Evolutionary conservation across 2,888 invertebrate genomes (phyloP).

Genomic region (Polyploca ridens): DNA sequence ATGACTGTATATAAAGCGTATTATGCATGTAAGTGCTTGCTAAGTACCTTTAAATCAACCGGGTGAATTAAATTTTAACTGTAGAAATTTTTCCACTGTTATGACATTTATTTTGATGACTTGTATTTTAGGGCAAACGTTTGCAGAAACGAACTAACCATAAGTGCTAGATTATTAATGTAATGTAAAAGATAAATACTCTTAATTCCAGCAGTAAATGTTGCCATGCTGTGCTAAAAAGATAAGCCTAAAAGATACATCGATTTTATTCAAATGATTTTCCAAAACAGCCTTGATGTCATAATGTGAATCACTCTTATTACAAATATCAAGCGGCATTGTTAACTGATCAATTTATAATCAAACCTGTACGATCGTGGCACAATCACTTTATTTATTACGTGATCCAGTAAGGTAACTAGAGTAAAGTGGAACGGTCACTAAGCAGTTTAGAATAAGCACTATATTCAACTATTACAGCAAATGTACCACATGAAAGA

Average conservation of each 20-base stretch:
- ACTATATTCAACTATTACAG: no score
- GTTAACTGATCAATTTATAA: slow-evolving; percentile 14
- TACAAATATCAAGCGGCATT: slow-evolving; percentile 4
- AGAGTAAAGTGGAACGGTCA: slow-evolving; percentile 22
- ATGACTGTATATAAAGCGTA: no score
- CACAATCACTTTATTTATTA: slow-evolving; percentile 31
- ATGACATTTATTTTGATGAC: no score
- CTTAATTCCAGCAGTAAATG: no score
- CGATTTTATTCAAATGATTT: no score
- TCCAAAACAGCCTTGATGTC: background rate
- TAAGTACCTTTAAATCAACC: background rate
- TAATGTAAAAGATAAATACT: no score
- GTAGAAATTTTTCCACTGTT: background rate
- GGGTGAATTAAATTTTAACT: background rate
- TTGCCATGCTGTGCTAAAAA: no score
- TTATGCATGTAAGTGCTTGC: slow-evolving; percentile 17
- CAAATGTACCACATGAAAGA: no score
- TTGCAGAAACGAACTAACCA: no score
- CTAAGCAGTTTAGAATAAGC: slow-evolving; percentile 12
- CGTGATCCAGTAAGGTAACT: slow-evolving; percentile 25
- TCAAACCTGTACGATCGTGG: slow-evolving; percentile 27
- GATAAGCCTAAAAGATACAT: no score
- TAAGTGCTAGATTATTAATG: no score
- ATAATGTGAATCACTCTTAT: slow-evolving; percentile 4
- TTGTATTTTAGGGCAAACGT: no score